Evolutionary conservation across 2,113 vertebrate genomes (phyloP), one percentile per base, ranked within the genome.

Genomic region (Scomber japonicus): DNA sequence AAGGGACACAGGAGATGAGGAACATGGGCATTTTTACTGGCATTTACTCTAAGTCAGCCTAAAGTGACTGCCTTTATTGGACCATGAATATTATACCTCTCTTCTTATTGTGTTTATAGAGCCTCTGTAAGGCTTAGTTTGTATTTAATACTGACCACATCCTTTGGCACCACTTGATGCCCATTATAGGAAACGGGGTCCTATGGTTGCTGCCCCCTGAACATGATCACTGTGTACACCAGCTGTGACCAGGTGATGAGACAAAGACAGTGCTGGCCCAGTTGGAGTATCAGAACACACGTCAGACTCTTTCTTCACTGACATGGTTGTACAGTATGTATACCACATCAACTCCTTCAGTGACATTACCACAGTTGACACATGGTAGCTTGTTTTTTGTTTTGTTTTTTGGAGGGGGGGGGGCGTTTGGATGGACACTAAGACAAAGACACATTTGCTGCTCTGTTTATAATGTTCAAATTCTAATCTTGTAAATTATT

Each of bases 41-140:
- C 53, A 16, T 54, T 83, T 61, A 75, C 49, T 82, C 27, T 64
- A 55, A 49, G 71, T 77, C 71, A 44, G 53, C 55, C 51, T 54
- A 12, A 65, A 48, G 63, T 54, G 61, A 75, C 77, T 77, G 80
- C 80, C 69, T 81, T 75, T 72, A 74, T 70, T 13, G 64, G 82
- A 89, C 82, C 84, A 83, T 69, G 55, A 61, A 73, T 61, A 68
- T 71, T 73, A 64, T 55, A 84, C 83, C 78, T 86, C 82, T 79
- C 55, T 56, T 69, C 13, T 75, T 63, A 59, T 71, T 80, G 53
- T 89, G 60, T 75, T 68, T 27, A 59, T 61, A 45, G 46, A 67
- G 8, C 62, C 71, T 63, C 68, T 48, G 8, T 60, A 27, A 66
- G 78, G 75, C 54, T 70, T 40, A 62, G 48, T 59, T 51, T 80